These are phyloP conservation scores for Erebia palarica DNA, from an alignment of 2,888 invertebrate species.

Conservation along the genomic window DNA sequence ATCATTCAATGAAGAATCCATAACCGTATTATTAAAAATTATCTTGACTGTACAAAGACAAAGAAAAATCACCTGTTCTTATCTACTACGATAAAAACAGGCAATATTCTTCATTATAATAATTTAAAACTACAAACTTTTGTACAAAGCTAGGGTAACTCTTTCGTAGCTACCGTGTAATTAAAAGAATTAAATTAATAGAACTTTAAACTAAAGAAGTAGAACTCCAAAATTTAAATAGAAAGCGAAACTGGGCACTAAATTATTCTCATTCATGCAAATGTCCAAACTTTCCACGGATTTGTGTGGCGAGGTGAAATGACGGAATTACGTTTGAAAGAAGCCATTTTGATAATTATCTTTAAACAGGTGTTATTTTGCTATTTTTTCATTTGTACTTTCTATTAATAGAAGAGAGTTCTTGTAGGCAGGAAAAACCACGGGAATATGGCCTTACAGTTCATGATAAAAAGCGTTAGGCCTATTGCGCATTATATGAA, in stretches of 20 bases:
- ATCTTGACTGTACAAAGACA: too few species aligned
- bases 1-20: too few species aligned
- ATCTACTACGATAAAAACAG: too few species aligned
- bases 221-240: constrained; percentile 32
- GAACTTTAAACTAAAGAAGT: constrained; percentile 19
- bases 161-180: neutral
- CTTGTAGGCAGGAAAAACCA: too few species aligned
- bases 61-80: too few species aligned
- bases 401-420: too few species aligned
- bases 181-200: constrained; percentile 5
- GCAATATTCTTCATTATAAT: neutral
- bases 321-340: constrained; percentile 22
- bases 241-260: constrained; percentile 33
- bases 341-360: constrained; percentile 7
- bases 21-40: too few species aligned
- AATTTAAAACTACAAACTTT: too few species aligned
- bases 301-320: constrained; percentile 37
- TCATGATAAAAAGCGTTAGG: too few species aligned
- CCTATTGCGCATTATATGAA: too few species aligned
- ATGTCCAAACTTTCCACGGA: constrained; percentile 36
- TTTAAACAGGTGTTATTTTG: neutral
- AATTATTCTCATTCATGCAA: constrained; percentile 40
- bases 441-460: too few species aligned
- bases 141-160: neutral
- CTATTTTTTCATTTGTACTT: neutral